A percentile compares a stretch with the other conserved stretches of the same genome.
Evolutionary conservation across 2,797 vertebrate species (phyloP).

Genomic region (Erethizon dorsatum): DNA sequence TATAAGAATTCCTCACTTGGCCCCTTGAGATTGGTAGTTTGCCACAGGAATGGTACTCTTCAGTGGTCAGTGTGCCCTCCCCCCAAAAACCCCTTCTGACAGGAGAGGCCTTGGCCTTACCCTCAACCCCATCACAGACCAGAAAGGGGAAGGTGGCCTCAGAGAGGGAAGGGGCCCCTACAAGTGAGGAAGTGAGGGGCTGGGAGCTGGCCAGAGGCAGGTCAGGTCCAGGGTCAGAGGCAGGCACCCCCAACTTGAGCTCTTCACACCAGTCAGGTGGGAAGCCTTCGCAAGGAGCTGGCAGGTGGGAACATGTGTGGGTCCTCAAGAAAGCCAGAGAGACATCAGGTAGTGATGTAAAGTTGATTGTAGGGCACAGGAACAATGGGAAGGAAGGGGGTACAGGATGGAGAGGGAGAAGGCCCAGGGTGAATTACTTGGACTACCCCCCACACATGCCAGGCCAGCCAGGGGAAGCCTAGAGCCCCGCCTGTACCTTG

Average conservation of each 20-base stretch:
- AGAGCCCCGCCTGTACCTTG: background rate
- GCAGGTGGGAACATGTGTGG: background rate
- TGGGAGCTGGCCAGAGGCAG: background rate
- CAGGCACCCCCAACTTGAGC: no score
- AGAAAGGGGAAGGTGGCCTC: background rate
- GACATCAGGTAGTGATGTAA: rapidly evolving
- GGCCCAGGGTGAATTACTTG: background rate
- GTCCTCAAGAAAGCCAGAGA: background rate
- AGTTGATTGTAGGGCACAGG: background rate
- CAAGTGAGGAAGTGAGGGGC: background rate
- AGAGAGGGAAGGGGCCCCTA: background rate
- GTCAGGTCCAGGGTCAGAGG: background rate
- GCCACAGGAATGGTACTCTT: background rate
- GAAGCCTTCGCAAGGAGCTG: background rate
- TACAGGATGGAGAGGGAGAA: background rate
- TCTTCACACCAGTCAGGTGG: background rate
- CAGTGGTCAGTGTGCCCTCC: no score
- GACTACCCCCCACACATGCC: background rate
- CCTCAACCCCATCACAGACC: background rate
- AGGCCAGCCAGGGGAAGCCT: no score
- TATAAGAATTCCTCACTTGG: background rate
- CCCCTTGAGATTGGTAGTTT: background rate
- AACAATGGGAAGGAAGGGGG: no score
- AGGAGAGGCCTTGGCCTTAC: background rate
- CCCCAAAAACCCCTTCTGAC: background rate